Conservation (phyloP, 2,888 invertebrate genomes). For the Mechanitis messenoides region DNA sequence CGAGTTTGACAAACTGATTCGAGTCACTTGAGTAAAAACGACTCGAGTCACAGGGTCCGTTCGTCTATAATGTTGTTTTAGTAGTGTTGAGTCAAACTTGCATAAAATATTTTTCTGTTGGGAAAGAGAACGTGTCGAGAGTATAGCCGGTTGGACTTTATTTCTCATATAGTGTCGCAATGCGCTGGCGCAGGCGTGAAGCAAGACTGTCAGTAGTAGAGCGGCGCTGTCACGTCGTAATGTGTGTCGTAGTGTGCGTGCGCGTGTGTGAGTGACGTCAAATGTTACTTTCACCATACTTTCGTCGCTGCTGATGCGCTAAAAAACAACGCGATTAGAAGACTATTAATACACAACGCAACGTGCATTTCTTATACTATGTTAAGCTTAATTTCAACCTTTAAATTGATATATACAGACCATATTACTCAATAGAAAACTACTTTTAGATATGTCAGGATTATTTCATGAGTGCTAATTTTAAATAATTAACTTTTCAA, state of each 20-base stretch:
- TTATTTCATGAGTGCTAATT: slow-evolving; percentile 40
- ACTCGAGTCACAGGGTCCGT: slow-evolving; percentile 31
- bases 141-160: slow-evolving; percentile 54
- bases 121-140: slow-evolving; percentile 72
- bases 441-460: too few species aligned
- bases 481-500: slow-evolving; percentile 42
- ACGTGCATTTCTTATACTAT: slow-evolving; percentile 30
- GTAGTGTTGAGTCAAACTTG: slow-evolving; percentile 24
- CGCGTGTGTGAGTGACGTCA: slow-evolving; percentile 74
- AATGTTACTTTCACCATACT: slow-evolving; percentile 76
- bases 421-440: too few species aligned
- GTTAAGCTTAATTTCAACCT: neutral
- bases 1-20: too few species aligned
- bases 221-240: slow-evolving; percentile 45
- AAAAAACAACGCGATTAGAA: slow-evolving; percentile 70
- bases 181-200: slow-evolving; percentile 44
- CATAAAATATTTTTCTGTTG: slow-evolving; percentile 40
- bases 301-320: slow-evolving; percentile 72
- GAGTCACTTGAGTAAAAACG: too few species aligned
- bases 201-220: slow-evolving; percentile 49
- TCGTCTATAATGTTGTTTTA: neutral
- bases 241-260: slow-evolving; percentile 64
- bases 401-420: neutral
- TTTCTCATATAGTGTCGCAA: slow-evolving; percentile 68
- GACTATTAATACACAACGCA: slow-evolving; percentile 65